A percentile compares a stretch with the other conserved stretches of the same genome.
phyloP scores from a whole-genome alignment of 2,113 vertebrate genomes.

The Rhineura floridana region DNA sequence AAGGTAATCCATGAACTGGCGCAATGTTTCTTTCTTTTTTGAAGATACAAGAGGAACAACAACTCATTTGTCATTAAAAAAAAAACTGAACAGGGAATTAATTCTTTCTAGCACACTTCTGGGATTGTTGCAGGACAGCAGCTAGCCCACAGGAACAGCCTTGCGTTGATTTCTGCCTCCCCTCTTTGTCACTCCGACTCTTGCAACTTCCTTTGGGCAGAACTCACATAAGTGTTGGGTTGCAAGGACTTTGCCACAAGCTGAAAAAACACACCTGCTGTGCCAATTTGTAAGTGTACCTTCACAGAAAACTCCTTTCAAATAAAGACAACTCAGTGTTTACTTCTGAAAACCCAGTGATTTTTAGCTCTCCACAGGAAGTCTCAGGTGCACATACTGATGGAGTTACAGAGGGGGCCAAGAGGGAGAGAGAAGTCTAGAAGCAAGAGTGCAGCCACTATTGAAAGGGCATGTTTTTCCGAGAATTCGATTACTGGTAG shows the following conservation, averaged over 20 bases:
- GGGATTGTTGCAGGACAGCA: background rate
- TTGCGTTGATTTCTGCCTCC: background rate
- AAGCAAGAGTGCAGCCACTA: conserved; percentile 6
- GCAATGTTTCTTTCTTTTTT: background rate
- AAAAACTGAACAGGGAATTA: background rate
- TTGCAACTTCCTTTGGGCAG: background rate
- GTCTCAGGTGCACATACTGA: background rate
- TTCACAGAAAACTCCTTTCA: conserved; percentile 45
- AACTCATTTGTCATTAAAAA: background rate
- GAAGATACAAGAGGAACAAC: background rate
- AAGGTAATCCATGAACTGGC: background rate
- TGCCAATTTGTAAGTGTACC: conserved; percentile 32
- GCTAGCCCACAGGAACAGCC: background rate
- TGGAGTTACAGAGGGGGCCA: background rate
- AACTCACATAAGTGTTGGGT: background rate
- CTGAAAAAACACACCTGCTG: conserved; percentile 49
- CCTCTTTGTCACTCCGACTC: background rate
- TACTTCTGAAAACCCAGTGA: conserved; percentile 19
- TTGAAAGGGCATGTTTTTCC: background rate
- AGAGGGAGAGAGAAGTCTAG: background rate
- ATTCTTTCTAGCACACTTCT: conserved; percentile 4
- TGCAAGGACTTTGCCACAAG: conserved; percentile 31
- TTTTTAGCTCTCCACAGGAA: conserved; percentile 32
- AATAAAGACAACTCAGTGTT: conserved; percentile 39
- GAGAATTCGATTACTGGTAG: background rate